Conservation (phyloP, 1,140 invertebrate species). For the Drosophila pandora region DNA sequence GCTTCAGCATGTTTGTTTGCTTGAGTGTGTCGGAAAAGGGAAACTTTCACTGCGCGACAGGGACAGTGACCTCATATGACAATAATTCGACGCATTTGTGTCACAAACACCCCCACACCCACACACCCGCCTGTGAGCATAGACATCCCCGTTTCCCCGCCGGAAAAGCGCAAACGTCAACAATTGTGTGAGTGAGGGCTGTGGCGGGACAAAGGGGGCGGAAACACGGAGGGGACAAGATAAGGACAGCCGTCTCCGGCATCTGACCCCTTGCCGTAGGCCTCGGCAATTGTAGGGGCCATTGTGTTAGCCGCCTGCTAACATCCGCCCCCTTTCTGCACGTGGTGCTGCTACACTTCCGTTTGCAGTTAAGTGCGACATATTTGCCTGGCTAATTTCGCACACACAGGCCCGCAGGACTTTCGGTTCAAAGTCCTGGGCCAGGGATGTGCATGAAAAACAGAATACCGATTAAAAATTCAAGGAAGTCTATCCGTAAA, state of each 20-base stretch:
- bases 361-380: constrained; percentile 77
- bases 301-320: constrained; percentile 30
- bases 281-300: constrained; percentile 66
- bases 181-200: constrained; percentile 40
- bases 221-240: constrained; percentile 2
- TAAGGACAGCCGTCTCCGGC: constrained; percentile 7
- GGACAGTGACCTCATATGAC: constrained; percentile 79
- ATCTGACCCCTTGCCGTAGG: constrained; percentile 32
- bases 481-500: neutral
- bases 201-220: constrained; percentile 7
- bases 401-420: constrained; percentile 57
- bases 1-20: constrained; percentile 42
- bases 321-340: constrained; percentile 14
- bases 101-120: constrained; percentile 44
- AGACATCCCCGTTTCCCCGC: neutral
- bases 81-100: constrained; percentile 82
- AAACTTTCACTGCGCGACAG: constrained; percentile 74
- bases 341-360: constrained; percentile 48
- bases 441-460: neutral
- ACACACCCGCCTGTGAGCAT: neutral
- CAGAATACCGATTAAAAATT: neutral
- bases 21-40: constrained; percentile 28
- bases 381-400: constrained; percentile 79
- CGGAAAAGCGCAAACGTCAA: constrained; percentile 73
- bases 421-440: constrained; percentile 56